phyloP scores from a whole-genome alignment of 2,888 invertebrate genomes.

The Melanargia galathea region DNA sequence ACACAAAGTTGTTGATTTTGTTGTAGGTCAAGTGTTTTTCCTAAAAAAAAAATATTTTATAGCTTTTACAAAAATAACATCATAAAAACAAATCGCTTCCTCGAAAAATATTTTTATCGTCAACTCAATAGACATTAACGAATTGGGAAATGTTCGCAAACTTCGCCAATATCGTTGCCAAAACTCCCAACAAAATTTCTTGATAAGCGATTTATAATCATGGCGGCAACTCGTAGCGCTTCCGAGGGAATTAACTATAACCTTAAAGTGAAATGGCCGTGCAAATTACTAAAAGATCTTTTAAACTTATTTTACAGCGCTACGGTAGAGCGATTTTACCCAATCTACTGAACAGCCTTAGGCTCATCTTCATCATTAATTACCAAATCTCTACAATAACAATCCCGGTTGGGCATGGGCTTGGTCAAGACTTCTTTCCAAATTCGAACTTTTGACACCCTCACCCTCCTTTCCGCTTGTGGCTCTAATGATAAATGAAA shows the following conservation, averaged over 20 bases:
- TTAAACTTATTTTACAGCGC: constrained; percentile 15
- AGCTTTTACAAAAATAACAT: background rate
- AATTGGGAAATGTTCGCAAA: constrained; percentile 58
- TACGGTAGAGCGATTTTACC: constrained; percentile 9
- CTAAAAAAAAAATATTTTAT: background rate
- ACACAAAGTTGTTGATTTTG: background rate
- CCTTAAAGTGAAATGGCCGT: constrained; percentile 47
- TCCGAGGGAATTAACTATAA: constrained; percentile 59
- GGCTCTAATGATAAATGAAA: too few relatives aligned
- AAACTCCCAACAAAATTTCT: constrained; percentile 62
- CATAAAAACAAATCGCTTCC: constrained; percentile 9
- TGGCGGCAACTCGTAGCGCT: constrained; percentile 49
- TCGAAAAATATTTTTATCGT: constrained; percentile 24
- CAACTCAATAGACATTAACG: constrained; percentile 55
- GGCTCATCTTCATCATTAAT: too few relatives aligned
- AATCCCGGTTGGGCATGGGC: too few relatives aligned
- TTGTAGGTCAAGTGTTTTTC: background rate
- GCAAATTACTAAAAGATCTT: constrained; percentile 41
- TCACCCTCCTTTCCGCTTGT: too few relatives aligned
- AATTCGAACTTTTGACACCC: too few relatives aligned
- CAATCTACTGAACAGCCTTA: too few relatives aligned
- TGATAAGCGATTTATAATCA: constrained; percentile 78
- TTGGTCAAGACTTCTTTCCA: too few relatives aligned
- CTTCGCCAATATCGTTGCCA: constrained; percentile 71
- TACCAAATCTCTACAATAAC: too few relatives aligned